Evolutionary conservation across 2,797 vertebrate genomes (phyloP), one percentile per base, ranked within the genome.

Genomic region (Hydrolagus colliei): DNA sequence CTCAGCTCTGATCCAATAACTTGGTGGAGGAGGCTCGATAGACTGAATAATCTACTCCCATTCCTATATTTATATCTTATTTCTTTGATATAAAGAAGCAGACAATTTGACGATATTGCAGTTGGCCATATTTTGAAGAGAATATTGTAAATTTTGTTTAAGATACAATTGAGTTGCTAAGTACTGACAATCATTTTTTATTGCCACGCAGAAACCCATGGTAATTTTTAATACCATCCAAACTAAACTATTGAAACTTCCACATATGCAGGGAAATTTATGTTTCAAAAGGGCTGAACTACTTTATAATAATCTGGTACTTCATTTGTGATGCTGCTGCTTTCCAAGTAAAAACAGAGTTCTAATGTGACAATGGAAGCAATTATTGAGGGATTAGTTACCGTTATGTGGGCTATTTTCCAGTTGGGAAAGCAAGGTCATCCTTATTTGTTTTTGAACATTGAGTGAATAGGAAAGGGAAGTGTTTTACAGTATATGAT

Each of bases 81-180:
- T 20, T 72, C 72, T 35, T 74, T 74, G 12, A 35, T 35, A 32
- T 16, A 74, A 1, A 74, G 12, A 12, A 3, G 11, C 27, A 74
- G 73, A 74, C n/a, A 74, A 8, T 74, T 52, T 74, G 16, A 74
- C 73, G 35, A 74, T 74, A 74, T 35, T 74, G 73, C 41, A 35
- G 12, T 11, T 35, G 7, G 12, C 8, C 41, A 11, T 74, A 35
- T 9, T 35, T 41, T 74, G 73, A 74, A 72, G n/a, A n/a, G n/a
- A 72, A 9, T 72, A 72, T 72, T 72, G n/a, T 72, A 72, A 20
- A 72, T 22, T n/a, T 20, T 74, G 32, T 35, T 74, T 74, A 72
- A 11, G 41, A 14, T 32, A 14, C 73, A 74, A 74, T 32, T 74
- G 32, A n/a, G 27, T 74, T 74, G 41, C 73, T 74, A 74, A 35